Base-by-base conservation (phyloP, 1,140 invertebrate genomes). In the Mya arenaria region DNA sequence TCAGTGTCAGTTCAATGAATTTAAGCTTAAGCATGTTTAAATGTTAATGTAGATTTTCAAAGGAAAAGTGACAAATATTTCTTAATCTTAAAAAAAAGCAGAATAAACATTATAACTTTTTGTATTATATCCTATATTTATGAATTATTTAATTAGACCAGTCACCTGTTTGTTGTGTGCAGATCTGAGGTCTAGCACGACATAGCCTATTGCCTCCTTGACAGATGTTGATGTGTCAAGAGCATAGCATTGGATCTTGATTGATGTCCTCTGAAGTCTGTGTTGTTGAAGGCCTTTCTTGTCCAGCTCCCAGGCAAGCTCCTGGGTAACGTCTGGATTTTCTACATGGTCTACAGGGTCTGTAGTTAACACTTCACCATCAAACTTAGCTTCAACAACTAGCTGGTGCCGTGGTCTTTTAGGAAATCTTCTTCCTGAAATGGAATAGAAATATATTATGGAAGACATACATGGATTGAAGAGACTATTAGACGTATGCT, bases 241-340 rank as follows among this genome's bases (percentile, higher is more conserved):
- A 37, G 92, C 91, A 91, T 92, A 94, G 83, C 91, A 92, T 71
- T 93, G 92, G 13, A 94, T 90, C 85, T 94, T 94, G 25, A 94
- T 93, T 56, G 92, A 91, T 6, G 92, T 91, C 32, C 93, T 88
- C 80, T 94, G 92, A 25, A 94, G 86, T 55, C 92, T 80, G 85
- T 94, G 93, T 72, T 93, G 91, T 65, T 93, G 93, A 13, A 94
- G 84, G 37, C 90, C 87, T 84, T 94, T 93, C 69, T 91, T 93
- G 81, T 94, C 92, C 23, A 94, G 79, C 82, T 94, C 93, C 93
- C 94, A 94, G 25, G 93, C 94, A 37, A 94, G 80, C 84, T 94
- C 94, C 74, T 94, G 93, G 23, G 91, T 93, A 66, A 94, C 91
- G 68, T 93, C 89, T 36, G 93, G 93, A 32, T 63, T 85, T 58